These are phyloP conservation scores for Axis porcinus DNA, from an alignment of 2,113 vertebrate genomes.

Conservation along the genomic window DNA sequence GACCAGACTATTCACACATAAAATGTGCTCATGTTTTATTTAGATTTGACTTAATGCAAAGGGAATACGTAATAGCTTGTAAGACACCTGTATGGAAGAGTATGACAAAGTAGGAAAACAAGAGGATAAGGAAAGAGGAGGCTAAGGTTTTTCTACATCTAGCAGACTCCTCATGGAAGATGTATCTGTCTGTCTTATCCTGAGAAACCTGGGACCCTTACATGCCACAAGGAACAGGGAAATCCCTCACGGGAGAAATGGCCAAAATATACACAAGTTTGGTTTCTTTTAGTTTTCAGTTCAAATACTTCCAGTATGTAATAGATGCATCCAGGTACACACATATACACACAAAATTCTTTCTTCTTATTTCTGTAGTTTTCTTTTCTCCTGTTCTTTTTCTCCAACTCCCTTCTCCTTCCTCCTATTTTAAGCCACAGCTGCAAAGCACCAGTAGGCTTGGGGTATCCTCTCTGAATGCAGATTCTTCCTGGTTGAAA, in stretches of 20 bases:
- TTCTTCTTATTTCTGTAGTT: not conserved
- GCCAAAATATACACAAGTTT: not conserved
- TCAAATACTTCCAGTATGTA: not conserved
- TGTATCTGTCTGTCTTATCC: not conserved
- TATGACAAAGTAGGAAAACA: not conserved
- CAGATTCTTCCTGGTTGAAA: not conserved
- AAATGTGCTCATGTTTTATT: slow-evolving; percentile 55
- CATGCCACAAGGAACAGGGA: not conserved
- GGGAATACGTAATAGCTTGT: not conserved
- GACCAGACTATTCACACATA: not conserved
- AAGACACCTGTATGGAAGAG: not conserved
- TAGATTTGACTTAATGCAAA: slow-evolving; percentile 26
- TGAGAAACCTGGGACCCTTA: not conserved
- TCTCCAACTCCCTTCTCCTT: not conserved
- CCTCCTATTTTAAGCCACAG: not conserved
- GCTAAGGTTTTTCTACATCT: not conserved
- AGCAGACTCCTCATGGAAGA: not conserved
- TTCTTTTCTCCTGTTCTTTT: not conserved
- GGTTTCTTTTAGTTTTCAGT: not conserved
- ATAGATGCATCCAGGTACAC: not conserved
- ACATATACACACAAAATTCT: not conserved
- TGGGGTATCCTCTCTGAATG: not conserved
- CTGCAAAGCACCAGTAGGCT: not conserved
- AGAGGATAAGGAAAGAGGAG: too few relatives aligned
- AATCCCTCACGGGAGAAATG: not conserved